Evolutionary conservation across 2,113 vertebrate species (phyloP), one percentile per base, ranked within the genome.

Genomic region (Tilapia sparmanii): DNA sequence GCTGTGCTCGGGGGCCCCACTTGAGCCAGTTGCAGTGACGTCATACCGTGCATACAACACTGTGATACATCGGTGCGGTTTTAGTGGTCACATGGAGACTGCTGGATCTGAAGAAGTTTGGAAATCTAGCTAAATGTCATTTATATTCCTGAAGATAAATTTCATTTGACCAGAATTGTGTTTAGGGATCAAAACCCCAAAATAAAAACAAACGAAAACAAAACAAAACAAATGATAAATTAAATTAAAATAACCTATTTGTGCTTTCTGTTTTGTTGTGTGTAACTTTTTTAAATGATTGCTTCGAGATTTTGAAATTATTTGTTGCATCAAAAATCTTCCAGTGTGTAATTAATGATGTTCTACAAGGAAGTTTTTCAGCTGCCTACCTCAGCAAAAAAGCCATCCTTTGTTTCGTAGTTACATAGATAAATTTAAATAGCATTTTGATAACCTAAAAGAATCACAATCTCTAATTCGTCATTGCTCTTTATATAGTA

Each of bases 1-100:
- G 88, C 83, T 81, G 81, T 80, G 76, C 84, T 84, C 80, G 80
- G 90, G 89, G 91, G 90, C 91, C 90, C 88, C 80, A 29, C 63
- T 80, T 29, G 80, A 90, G 85, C 81, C 78, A 59, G 57, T 81
- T 47, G 78, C 82, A 80, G 86, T 91, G 93, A 92, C 63, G 63
- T 94, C 92, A 94, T 88, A 80, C 53, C 73, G 57, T 54, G 63
- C 79, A 85, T 82, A 86, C 84, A 79, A 38, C 83, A 85, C 85
- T 90, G 63, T 66, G 83, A 91, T 87, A 50, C 81, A 92, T 55
- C 24, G 61, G 63, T 42, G 71, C 38, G 78, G 79, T 19, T 81
- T 83, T 84, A 71, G 12, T 90, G 76, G 42, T 81, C n/a, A 8
- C n/a, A 79, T 53, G 52, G 50, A 84, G 66, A 57, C 29, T 54